Percentiles rank a stretch among this genome's conserved stretches.
Evolutionary conservation across 2,797 vertebrate genomes (phyloP).

Genomic region (Helostoma temminkii): DNA sequence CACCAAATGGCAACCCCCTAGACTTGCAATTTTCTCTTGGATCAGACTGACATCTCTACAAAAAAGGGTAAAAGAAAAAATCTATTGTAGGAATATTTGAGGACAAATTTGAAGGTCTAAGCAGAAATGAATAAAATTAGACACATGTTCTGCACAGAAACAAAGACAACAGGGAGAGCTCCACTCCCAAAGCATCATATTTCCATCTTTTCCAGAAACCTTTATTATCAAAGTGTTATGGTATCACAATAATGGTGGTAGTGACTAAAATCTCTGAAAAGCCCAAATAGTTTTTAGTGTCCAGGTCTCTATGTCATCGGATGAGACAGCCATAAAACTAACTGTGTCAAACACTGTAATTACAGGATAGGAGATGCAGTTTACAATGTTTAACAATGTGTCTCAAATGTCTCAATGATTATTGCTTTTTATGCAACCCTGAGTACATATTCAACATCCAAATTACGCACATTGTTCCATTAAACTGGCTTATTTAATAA

Average conservation of each 20-base stretch:
- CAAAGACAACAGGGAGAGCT: conserved; percentile 2
- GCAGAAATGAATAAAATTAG: not conserved
- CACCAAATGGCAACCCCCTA: conserved; percentile 3
- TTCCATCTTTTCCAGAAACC: conserved; percentile 10
- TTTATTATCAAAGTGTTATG: not conserved
- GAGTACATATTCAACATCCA: conserved; percentile 9
- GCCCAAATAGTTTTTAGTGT: not conserved
- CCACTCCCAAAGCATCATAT: conserved; percentile 16
- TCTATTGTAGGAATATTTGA: not conserved
- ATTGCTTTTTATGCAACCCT: conserved; percentile 4
- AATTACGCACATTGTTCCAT: conserved; percentile 11
- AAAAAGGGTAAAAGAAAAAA: not conserved
- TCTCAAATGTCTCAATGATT: conserved; percentile 6
- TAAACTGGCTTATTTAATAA: conserved; percentile 9
- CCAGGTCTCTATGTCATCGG: not conserved
- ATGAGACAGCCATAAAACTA: not conserved
- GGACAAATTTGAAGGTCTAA: not conserved
- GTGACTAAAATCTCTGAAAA: not conserved
- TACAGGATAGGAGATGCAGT: conserved; percentile 14
- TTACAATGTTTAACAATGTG: not conserved
- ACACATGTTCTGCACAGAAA: conserved; percentile 9
- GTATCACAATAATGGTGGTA: not conserved
- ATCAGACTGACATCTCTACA: not conserved
- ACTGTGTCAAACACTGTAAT: not conserved
- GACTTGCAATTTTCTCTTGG: not conserved